Evolutionary conservation across 2,888 invertebrate species (phyloP), one percentile per base, ranked within the genome.

Genomic region (Ochropacha duplaris): DNA sequence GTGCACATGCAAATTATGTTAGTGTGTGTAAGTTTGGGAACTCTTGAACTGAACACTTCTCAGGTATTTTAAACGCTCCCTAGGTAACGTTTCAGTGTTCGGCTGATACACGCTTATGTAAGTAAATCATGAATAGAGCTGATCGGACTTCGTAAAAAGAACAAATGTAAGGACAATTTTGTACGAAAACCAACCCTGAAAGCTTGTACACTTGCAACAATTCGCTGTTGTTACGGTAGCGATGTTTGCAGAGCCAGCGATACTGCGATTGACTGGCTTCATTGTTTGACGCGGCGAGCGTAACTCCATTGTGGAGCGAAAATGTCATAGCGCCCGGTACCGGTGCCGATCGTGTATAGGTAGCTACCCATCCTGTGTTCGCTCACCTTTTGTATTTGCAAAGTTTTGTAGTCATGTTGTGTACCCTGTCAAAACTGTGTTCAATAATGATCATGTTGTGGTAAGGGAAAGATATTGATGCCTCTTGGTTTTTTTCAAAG

Each of bases 211-310:
- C 75, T 74, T 69, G 72, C 71, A 72, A 71, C 72, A 72, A 72
- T 72, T 70, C 67, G 57, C 64, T 73, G 67, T 70, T 70, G 64
- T 61, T 59, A 56, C 64, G 44, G 44, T 44, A 9, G 44, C 44
- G 71, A 72, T 84, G 82, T 84, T 84, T 81, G 78, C 76, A 71
- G 65, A 68, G 69, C 59, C 60, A 74, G 71, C 81, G 83, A 84
- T 85, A 81, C 79, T 77, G 75, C 81, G 82, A 85, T 83, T 83
- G 82, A 82, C 82, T 82, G 78, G 72, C 66, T 72, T 72, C 71
- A 84, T 86, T 85, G 86, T 86, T 75, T 75, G 75, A 73, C 62
- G 76, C 70, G 72, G 67, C 69, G 68, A 64, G 70, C 69, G 75
- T 73, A 72, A 75, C 75, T 74, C 78, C 63, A 84, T 83, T 85